phyloP scores from a whole-genome alignment of 2,113 vertebrate species.

The Aphyosemion australe region DNA sequence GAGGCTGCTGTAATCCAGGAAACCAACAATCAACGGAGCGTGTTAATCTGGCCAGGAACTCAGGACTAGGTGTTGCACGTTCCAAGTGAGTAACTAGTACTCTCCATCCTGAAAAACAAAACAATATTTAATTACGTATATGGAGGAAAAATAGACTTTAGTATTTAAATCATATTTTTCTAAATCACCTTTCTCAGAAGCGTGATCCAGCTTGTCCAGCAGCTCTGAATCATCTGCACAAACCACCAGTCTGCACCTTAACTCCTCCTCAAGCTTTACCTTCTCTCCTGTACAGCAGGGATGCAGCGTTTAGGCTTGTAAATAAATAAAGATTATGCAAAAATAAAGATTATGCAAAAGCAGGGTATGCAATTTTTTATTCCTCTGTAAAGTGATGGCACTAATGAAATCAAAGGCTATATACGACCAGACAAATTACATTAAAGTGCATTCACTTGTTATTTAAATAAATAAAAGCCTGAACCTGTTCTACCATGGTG shows the following conservation, averaged over 20 bases:
- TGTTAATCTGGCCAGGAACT: constrained; percentile 54
- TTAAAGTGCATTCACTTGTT: too few relatives aligned
- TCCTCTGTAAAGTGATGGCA: too few relatives aligned
- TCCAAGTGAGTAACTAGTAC: constrained; percentile 80
- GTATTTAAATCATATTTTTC: background rate
- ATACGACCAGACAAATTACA: too few relatives aligned
- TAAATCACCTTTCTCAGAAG: constrained; percentile 75
- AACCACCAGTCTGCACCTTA: constrained; percentile 64
- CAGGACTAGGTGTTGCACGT: constrained; percentile 24
- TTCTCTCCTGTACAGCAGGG: constrained; percentile 34
- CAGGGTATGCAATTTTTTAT: too few relatives aligned
- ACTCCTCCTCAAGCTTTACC: constrained; percentile 30
- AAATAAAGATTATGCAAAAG: too few relatives aligned
- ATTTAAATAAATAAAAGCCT: too few relatives aligned
- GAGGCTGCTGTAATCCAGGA: constrained; percentile 9
- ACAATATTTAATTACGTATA: background rate
- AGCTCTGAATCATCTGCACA: constrained; percentile 74
- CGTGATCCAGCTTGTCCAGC: constrained; percentile 70
- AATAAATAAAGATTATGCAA: too few relatives aligned
- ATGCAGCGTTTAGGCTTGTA: background rate
- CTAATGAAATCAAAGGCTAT: too few relatives aligned
- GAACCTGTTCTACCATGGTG: too few relatives aligned
- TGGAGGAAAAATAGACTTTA: background rate
- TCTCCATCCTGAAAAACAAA: constrained; percentile 66
- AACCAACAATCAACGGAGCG: constrained; percentile 6